phyloP scores from a whole-genome alignment of 2,113 vertebrate genomes.

The Clarias magur region DNA sequence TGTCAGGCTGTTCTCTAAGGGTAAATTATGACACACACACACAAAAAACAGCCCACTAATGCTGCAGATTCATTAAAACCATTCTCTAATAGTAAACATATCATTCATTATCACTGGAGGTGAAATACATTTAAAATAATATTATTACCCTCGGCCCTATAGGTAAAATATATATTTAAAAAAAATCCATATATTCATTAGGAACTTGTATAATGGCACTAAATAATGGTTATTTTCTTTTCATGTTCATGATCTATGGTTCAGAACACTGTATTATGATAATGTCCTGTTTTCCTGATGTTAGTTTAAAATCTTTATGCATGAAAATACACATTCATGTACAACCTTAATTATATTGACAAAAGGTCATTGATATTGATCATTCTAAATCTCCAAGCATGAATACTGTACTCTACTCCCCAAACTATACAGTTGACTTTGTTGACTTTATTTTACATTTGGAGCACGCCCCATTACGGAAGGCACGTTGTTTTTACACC shows the following conservation, averaged over 20 bases:
- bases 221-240: background rate
- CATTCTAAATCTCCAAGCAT: conserved; percentile 16
- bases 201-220: background rate
- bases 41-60: background rate
- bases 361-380: conserved; percentile 5
- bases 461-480: background rate
- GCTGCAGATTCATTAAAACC: background rate
- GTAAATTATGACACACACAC: background rate
- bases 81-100: background rate
- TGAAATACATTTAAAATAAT: background rate
- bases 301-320: background rate
- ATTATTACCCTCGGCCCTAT: background rate
- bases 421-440: background rate
- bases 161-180: background rate
- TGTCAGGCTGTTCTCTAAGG: background rate
- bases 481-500: background rate
- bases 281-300: background rate
- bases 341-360: conserved; percentile 1
- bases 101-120: background rate
- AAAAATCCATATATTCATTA: background rate
- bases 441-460: background rate
- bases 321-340: conserved; percentile 16
- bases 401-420: background rate
- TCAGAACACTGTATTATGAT: background rate
- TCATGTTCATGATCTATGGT: background rate